phyloP scores from a whole-genome alignment of 2,888 invertebrate genomes.

The Aromia moschata region DNA sequence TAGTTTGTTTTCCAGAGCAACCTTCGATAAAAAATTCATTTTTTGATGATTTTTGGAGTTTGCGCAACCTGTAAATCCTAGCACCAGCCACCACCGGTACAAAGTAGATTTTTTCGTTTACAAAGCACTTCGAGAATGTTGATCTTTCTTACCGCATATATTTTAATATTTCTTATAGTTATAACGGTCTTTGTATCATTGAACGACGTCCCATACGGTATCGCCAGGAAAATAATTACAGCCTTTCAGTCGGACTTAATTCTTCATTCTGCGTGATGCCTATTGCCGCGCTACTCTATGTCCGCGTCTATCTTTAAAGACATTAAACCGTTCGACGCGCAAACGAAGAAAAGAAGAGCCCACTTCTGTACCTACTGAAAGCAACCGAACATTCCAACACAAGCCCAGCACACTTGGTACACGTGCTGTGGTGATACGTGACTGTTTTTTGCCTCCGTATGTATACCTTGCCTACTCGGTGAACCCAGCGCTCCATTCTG shows the following conservation, averaged over 20 bases:
- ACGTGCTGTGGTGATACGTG: slow-evolving; percentile 52
- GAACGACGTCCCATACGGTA: neutral
- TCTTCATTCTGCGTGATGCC: neutral
- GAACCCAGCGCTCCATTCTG: slow-evolving; percentile 26
- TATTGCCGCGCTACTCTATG: neutral
- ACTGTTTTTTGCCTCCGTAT: slow-evolving; percentile 39
- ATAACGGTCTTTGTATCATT: no score
- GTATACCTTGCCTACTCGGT: slow-evolving; percentile 30
- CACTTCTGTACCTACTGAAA: slow-evolving; percentile 27
- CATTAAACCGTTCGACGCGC: slow-evolving; percentile 5
- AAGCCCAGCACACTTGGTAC: slow-evolving; percentile 52
- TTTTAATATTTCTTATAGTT: no score
- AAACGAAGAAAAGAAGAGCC: slow-evolving; percentile 20
- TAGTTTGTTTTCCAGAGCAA: no score
- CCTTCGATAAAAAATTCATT: no score
- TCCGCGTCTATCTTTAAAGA: slow-evolving; percentile 13
- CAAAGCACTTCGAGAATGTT: no score
- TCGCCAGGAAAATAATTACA: neutral
- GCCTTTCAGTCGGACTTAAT: neutral
- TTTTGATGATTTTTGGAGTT: no score
- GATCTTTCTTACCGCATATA: no score
- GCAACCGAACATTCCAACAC: slow-evolving; percentile 38
- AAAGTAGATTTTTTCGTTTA: no score
- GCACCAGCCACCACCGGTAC: no score
- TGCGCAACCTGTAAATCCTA: no score